A percentile compares a stretch with the other conserved stretches of the same genome.
These are phyloP conservation scores for Drosophila meridionalis DNA, from an alignment of 2,888 invertebrate species.

Conservation along the genomic window DNA sequence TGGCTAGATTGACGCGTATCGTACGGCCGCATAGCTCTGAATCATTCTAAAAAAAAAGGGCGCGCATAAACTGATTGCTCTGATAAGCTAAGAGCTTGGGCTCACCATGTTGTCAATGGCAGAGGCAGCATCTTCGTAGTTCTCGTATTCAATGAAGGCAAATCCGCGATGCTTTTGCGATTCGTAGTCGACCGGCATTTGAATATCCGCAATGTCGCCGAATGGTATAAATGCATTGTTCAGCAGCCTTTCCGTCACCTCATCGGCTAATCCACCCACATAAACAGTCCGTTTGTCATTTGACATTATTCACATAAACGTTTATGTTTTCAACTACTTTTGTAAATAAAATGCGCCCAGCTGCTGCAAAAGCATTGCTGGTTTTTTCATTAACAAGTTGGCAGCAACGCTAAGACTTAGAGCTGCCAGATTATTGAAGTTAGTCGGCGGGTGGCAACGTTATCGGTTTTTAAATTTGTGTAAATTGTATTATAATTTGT, in stretches of 20 bases:
- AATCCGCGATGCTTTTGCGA: slow-evolving; percentile 99
- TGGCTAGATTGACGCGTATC: slow-evolving; percentile 97
- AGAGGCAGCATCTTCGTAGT: slow-evolving; percentile 98
- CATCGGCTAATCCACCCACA: slow-evolving; percentile 95
- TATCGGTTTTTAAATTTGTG: background rate
- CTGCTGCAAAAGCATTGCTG: slow-evolving; percentile 11
- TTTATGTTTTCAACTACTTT: slow-evolving; percentile 33
- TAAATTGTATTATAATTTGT: background rate
- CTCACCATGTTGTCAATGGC: slow-evolving; percentile 99
- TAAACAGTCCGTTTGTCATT: slow-evolving; percentile 93
- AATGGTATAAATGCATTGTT: slow-evolving; percentile 99
- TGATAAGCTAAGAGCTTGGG: background rate
- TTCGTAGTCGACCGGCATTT: slow-evolving; percentile 98
- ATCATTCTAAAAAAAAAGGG: slow-evolving; percentile 90
- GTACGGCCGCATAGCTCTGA: slow-evolving; percentile 98
- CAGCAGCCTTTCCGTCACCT: slow-evolving; percentile 97
- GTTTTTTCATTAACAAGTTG: background rate
- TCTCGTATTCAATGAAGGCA: slow-evolving; percentile 99
- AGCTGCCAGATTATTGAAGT: slow-evolving; percentile 19
- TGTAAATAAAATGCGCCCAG: slow-evolving; percentile 46
- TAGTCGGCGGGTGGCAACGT: slow-evolving; percentile 26
- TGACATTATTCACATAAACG: slow-evolving; percentile 82
- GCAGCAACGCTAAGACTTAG: slow-evolving; percentile 10
- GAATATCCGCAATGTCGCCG: slow-evolving; percentile 98
- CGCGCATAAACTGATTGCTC: background rate